phyloP scores from a whole-genome alignment of 2,113 vertebrate genomes.

The Rousettus leschenaultii region DNA sequence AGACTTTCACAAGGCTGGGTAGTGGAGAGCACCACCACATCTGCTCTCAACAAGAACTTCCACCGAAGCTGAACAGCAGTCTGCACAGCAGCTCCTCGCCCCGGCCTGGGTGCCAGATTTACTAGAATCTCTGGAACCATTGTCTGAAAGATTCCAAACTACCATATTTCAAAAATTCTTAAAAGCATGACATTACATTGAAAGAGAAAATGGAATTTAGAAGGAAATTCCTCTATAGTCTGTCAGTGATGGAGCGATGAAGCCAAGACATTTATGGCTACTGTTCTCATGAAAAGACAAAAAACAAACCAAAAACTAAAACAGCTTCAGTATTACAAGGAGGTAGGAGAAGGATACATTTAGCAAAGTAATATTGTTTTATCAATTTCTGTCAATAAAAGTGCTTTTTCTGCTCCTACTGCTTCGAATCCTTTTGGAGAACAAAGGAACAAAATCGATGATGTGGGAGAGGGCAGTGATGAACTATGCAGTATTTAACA shows the following conservation, averaged over 20 bases:
- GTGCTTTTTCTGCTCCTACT: not conserved
- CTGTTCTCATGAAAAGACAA: not conserved
- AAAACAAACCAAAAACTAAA: not conserved
- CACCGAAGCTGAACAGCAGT: not conserved
- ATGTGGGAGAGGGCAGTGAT: no score
- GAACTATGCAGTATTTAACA: not conserved
- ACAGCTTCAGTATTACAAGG: not conserved
- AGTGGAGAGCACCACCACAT: not conserved
- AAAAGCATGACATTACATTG: not conserved
- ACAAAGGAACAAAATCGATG: not conserved
- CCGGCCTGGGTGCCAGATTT: not conserved
- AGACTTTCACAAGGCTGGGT: not conserved
- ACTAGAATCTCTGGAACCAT: not conserved
- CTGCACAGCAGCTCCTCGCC: not conserved
- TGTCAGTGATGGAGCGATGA: not conserved
- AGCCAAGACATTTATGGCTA: not conserved
- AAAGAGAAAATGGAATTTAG: not conserved
- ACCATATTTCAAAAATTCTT: slow-evolving; percentile 17
- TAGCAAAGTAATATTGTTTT: not conserved
- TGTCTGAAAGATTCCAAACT: slow-evolving; percentile 10
- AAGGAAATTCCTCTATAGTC: not conserved
- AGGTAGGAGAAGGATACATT: not conserved
- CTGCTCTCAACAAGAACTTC: not conserved
- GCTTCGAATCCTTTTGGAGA: not conserved
- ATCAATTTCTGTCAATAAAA: not conserved